Conservation (phyloP, 1,140 invertebrate genomes). For the Euwallacea similis region DNA sequence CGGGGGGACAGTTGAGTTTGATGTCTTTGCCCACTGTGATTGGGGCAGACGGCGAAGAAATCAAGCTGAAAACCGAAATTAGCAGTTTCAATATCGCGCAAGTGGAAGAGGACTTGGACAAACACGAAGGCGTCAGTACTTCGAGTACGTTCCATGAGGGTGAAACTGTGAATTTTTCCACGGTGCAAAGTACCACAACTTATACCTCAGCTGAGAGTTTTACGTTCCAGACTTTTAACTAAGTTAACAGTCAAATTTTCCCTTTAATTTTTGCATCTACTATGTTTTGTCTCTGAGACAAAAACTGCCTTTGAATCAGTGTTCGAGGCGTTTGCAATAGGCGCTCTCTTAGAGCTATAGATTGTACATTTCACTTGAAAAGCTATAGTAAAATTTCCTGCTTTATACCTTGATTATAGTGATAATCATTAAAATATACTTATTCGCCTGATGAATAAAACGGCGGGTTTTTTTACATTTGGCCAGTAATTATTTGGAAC, state of each 20-base stretch:
- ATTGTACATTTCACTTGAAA: background rate
- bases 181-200: constrained; percentile 39
- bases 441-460: background rate
- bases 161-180: constrained; percentile 39
- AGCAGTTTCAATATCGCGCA: constrained; percentile 36
- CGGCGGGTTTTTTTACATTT: background rate
- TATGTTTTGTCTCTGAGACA: background rate
- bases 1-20: constrained; percentile 40
- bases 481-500: background rate
- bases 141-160: constrained; percentile 34
- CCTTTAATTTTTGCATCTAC: background rate
- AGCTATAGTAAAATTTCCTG: background rate
- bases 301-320: background rate
- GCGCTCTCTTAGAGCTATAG: background rate
- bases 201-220: constrained; percentile 41
- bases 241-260: constrained; percentile 1
- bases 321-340: background rate
- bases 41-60: constrained; percentile 37
- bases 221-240: constrained; percentile 41
- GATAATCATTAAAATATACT: background rate
- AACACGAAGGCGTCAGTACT: constrained; percentile 34
- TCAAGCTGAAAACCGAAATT: constrained; percentile 42
- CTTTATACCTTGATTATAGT: background rate
- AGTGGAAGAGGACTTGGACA: constrained; percentile 37
- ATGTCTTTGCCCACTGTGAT: constrained; percentile 43